Evolutionary conservation across 2,113 vertebrate species (phyloP), one percentile per base, ranked within the genome.

Genomic region (Saguinus imperator): DNA sequence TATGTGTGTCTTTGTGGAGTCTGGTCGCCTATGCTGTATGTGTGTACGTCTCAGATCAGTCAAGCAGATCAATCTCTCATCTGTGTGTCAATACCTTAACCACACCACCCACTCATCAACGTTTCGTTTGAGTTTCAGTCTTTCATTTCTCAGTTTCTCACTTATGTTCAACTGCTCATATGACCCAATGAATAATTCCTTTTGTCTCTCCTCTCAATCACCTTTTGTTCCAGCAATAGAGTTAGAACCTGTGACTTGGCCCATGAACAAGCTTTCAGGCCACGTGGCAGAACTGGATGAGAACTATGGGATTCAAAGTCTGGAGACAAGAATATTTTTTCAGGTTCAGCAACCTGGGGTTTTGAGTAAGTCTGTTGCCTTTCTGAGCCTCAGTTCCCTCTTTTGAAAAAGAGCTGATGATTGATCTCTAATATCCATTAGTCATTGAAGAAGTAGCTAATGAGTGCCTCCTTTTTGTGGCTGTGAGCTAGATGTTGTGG

Each of bases 151-250:
- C 96, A 96, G 57, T 93, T 95, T 94, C 96, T 96, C 85, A 90
- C 66, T 89, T 92, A 58, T 1, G 80, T 87, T 81, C 83, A 55
- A 50, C 48, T 75, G 50, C 70, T 89, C 85, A 79, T 2, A 64
- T 43, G 93, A 89, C 25, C 23, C 66, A 93, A 14, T 95, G 94
- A 97, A 93, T 84, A 94, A 97, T 95, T 93, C 76, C 91, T 85
- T 93, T 97, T 97, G 96, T 97, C 37, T 97, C 10, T 87, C 64
- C 45, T 96, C 94, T 98, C 95, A 96, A 93, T 98, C 66, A 96
- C 55, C 96, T 97, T 97, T 97, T 98, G 97, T 97, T 55, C 76
- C 20, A 82, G 91, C 25, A 85, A 12, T 77, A 94, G 86, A 80
- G 85, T 48, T 77, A 81, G 85, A 89, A 35, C 40, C 77, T 94